Base-by-base conservation (phyloP, 2,797 vertebrate genomes). In the Coregonus sp. region DNA sequence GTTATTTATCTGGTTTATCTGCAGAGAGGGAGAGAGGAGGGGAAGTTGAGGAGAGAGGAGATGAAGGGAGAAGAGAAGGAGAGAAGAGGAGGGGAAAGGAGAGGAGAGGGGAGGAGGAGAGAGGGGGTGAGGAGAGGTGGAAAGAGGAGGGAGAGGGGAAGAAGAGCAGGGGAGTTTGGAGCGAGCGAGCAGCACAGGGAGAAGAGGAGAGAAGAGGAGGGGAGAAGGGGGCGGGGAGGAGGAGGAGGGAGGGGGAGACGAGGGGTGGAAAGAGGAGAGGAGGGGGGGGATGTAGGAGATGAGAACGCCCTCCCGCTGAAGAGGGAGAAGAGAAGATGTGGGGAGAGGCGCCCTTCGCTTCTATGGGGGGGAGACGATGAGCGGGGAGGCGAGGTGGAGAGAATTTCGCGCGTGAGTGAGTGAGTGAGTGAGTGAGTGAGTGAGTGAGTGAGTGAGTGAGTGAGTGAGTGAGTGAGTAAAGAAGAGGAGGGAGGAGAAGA, bases 1-100 rank as follows among this genome's bases (percentile, higher is more conserved):
- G 94, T 94, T 95, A 92, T 92, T 90, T 96, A 29, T 29, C 20
- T 29, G 20, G 20, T 93, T 93, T 93, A 93, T 92, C 89, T 89
- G 80, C 86, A 81, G 79, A 75, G 78, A 70, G 77, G 31, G 82
- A 72, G 86, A 88, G 82, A 86, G 89, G 81, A 89, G 89, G 90
- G 86, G 87, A 87, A 86, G 82, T 78, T 81, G 80, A 88, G 84
- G 87, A 86, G 86, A 80, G 79, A 85, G 83, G 86, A 56, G 70
- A 18, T 16, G 78, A 68, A 72, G 76, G 75, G 25, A 67, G 79
- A 4, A 82, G 56, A 76, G 47, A 40, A 35, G 63, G 65, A 20
- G 20, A 11, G 20, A 20, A 61, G 18, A 20, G 56, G 7, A 9
- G 20, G 25, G 50, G 51, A 56, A 4, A n/a, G 1, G 52, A 5